These are phyloP conservation scores for Isoperla grammatica DNA, from an alignment of 2,888 invertebrate genomes.

Conservation along the genomic window DNA sequence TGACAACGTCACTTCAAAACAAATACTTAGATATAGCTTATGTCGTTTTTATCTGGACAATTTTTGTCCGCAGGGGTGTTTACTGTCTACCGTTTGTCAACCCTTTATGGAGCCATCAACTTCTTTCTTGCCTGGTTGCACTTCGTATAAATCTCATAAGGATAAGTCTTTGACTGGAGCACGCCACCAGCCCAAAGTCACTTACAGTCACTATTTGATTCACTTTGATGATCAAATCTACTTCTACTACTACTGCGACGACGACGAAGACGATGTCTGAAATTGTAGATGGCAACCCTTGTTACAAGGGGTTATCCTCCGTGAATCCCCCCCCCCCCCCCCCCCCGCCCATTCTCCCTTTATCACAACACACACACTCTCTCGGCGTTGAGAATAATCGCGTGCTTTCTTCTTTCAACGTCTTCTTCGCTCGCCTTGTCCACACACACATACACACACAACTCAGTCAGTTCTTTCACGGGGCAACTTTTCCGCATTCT, in stretches of 20 bases:
- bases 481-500: neutral
- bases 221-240: slow-evolving; percentile 27
- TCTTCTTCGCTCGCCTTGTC: slow-evolving; percentile 13
- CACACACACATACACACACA: slow-evolving; percentile 7
- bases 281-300: slow-evolving; percentile 8
- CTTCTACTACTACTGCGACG: neutral
- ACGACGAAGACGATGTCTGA: slow-evolving; percentile 1
- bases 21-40: too few relatives aligned
- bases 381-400: slow-evolving; percentile 11
- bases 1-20: too few relatives aligned
- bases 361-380: neutral
- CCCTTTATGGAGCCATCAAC: too few relatives aligned
- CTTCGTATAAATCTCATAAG: slow-evolving; percentile 11
- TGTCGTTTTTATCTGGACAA: too few relatives aligned
- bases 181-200: slow-evolving; percentile 23
- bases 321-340: neutral
- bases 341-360: slow-evolving; percentile 1
- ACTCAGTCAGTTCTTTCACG: slow-evolving; percentile 6
- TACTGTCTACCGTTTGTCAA: too few relatives aligned
- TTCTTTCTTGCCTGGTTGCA: neutral
- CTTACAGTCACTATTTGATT: slow-evolving; percentile 27
- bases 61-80: too few relatives aligned
- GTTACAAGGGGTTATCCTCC: slow-evolving; percentile 4
- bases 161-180: slow-evolving; percentile 26
- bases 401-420: neutral